Evolutionary conservation across 2,888 invertebrate species (phyloP), one percentile per base, ranked within the genome.

Genomic region (Drosophila kuntzei): DNA sequence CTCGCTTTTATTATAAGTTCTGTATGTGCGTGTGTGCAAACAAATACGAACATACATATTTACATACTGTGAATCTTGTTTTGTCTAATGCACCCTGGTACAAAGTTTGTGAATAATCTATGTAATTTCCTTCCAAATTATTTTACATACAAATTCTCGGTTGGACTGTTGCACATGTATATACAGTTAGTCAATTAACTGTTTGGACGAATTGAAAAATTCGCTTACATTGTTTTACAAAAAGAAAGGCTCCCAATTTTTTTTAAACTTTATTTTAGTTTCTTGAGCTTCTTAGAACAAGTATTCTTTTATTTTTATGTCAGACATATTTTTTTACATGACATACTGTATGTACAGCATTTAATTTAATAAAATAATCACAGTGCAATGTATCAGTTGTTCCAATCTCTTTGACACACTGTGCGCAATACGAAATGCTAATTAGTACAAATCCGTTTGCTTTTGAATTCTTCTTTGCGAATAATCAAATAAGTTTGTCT

Each of bases 401-500:
- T 54, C 16, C 12, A 37, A 34, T 34, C n/a, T 2, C 7, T 32
- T n/a, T 9, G 20, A 34, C 43, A 62, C 76, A 78, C 80, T 76
- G 77, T 79, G 55, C 64, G 69, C 62, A 69, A 67, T 66, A 41
- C 54, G 22, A 84, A 83, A 84, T 78, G 81, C 81, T 75, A 87
- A 82, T 78, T 83, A 83, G 68, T 71, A 71, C 80, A 80, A 86
- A 74, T 86, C 80, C 77, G 74, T 67, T 67, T 20, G 43, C 16
- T 41, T 43, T 43, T 37, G 25, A 32, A 32, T 29, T 34, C 50
- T 65, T 57, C 41, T 69, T 62, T 61, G 62, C 63, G 32, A 47
- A 70, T 59, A 66, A 77, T 71, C 79, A 85, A 71, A 55, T 69
- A 67, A 67, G 70, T 76, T 81, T 50, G 3, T 7, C 16, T 7